These are phyloP conservation scores for Aphrophora alni DNA, from an alignment of 2,888 invertebrate genomes.

Conservation along the genomic window DNA sequence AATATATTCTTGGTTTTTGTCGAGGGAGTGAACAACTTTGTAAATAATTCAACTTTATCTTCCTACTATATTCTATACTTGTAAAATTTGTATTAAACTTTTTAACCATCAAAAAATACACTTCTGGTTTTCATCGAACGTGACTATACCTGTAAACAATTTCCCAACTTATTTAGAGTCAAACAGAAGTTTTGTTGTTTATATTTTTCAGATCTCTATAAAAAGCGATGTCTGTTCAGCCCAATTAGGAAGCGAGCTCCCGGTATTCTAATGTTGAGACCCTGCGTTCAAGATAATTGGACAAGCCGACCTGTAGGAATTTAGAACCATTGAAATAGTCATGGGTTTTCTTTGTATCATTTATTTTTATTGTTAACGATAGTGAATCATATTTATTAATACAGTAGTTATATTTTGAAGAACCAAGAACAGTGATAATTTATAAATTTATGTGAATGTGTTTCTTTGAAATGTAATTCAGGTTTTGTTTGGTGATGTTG, in stretches of 20 bases:
- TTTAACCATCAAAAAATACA: too few relatives aligned
- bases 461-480: too few relatives aligned
- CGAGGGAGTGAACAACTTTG: too few relatives aligned
- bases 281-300: slow-evolving; percentile 6
- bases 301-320: neutral
- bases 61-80: too few relatives aligned
- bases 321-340: neutral
- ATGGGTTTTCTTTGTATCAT: neutral
- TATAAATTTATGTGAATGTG: too few relatives aligned
- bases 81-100: too few relatives aligned
- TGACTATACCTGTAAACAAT: slow-evolving; percentile 34
- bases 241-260: slow-evolving; percentile 20
- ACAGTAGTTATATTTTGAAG: too few relatives aligned
- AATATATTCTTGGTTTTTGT: too few relatives aligned
- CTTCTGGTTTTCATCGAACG: too few relatives aligned
- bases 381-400: neutral
- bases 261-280: neutral
- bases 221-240: slow-evolving; percentile 32
- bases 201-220: slow-evolving; percentile 15
- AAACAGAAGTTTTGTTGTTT: slow-evolving; percentile 32
- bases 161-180: slow-evolving; percentile 36
- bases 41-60: too few relatives aligned
- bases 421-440: too few relatives aligned
- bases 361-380: neutral
- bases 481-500: too few relatives aligned